Evolutionary conservation across 2,888 invertebrate genomes (phyloP), one percentile per base, ranked within the genome.

Genomic region (Himalopsyche kuldschensis): DNA sequence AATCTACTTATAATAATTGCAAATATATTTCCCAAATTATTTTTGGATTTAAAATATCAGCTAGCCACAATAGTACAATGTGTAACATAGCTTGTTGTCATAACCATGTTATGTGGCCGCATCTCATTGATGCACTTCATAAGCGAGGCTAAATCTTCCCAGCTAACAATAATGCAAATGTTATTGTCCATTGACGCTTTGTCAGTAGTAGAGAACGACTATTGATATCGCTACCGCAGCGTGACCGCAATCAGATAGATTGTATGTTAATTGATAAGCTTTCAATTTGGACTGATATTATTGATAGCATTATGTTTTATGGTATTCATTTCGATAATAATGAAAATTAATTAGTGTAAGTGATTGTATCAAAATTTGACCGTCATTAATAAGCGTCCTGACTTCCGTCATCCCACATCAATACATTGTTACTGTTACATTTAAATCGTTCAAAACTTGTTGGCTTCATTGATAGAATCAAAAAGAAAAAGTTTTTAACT

Each of bases 141-240:
- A 77, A 55, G 41, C 63, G 27, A 30, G 69, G 11, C 69, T 27
- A 11, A 1, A 11, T 27, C 69, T 69, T 27, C 69, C 35, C 30
- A 76, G 69, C 35, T 78, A 82, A 82, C 82, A 78, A 35, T 78
- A 78, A 78, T 82, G 78, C 77, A 82, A 81, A 79, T 79, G 79
- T 82, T 81, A 81, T 76, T 81, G 77, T 76, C 77, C 35, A 55
- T 76, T 81, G 81, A 32, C 76, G 76, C 48, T 35, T 35, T 41
- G 48, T 76, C 75, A 76, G 48, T 77, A 76, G 48, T 81, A 24
- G 76, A 75, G 24, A 69, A 69, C 30, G 69, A 69, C 69, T 30
- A 15, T 11, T 69, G 15, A 27, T 30, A 69, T 69, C 69, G 15
- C 27, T 11, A n/a, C 55, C 31, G 32, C 24, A 76, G 76, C 32